Evolutionary conservation across 1,140 invertebrate species (phyloP).

Genomic region (Argopecten irradians): DNA sequence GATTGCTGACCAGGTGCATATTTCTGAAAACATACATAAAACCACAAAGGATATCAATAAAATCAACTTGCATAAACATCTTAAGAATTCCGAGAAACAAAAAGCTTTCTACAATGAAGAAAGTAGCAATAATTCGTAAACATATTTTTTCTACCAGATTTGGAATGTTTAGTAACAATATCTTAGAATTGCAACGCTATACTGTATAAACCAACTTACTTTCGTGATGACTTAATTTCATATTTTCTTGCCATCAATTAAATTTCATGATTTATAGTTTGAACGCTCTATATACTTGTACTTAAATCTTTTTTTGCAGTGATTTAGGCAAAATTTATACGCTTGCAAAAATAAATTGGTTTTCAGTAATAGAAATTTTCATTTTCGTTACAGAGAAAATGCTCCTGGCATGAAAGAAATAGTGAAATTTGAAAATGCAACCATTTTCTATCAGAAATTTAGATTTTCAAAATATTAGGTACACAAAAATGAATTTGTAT

Average conservation of each 20-base stretch:
- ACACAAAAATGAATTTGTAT: background rate
- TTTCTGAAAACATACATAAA: background rate
- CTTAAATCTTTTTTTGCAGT: too few relatives aligned
- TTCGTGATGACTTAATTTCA: background rate
- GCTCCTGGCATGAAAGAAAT: background rate
- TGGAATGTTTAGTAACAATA: constrained; percentile 4
- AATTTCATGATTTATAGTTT: too few relatives aligned
- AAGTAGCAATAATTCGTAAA: background rate
- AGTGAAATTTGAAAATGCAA: background rate
- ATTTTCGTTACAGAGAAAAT: background rate
- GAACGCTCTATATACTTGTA: too few relatives aligned
- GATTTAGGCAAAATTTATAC: too few relatives aligned
- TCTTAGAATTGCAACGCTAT: background rate
- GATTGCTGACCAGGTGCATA: background rate
- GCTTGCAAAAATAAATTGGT: too few relatives aligned
- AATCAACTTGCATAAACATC: background rate
- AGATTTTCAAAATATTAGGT: background rate
- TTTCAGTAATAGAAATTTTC: too few relatives aligned
- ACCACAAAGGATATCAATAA: background rate
- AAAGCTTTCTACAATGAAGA: background rate
- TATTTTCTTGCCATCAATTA: too few relatives aligned
- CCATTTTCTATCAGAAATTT: background rate
- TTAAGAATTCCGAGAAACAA: background rate
- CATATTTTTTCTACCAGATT: background rate
- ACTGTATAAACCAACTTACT: background rate